phyloP scores from a whole-genome alignment of 2,888 invertebrate genomes.

The Drosophila aldrichi region DNA sequence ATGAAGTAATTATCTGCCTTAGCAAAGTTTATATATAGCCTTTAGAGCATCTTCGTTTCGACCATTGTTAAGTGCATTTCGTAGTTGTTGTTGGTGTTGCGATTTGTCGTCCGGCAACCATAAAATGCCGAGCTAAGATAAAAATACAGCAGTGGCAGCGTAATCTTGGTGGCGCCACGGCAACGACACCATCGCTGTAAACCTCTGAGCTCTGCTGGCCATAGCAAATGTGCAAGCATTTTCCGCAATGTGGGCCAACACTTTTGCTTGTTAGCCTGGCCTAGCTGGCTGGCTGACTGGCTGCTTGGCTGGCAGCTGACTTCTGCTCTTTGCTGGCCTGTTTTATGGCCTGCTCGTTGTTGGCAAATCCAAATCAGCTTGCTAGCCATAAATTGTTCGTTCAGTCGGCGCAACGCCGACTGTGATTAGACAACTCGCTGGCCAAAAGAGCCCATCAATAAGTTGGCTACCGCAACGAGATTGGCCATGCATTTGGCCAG shows the following conservation, averaged over 20 bases:
- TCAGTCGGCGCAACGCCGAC: slow-evolving; percentile 23
- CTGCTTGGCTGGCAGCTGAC: slow-evolving; percentile 35
- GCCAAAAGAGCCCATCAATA: slow-evolving; percentile 60
- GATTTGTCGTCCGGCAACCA: slow-evolving; percentile 50
- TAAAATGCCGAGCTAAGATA: slow-evolving; percentile 70
- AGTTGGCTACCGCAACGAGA: slow-evolving; percentile 41
- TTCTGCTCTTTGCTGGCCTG: slow-evolving; percentile 48
- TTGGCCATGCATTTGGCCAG: slow-evolving; percentile 44
- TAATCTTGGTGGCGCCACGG: slow-evolving; percentile 71
- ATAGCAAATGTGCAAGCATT: slow-evolving; percentile 49
- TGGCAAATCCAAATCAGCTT: slow-evolving; percentile 58
- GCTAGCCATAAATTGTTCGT: slow-evolving; percentile 64
- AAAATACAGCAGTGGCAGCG: slow-evolving; percentile 65
- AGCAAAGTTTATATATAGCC: no score
- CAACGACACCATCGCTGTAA: slow-evolving; percentile 52
- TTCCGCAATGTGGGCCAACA: slow-evolving; percentile 57
- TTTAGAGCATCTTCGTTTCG: slow-evolving; percentile 52
- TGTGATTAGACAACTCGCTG: slow-evolving; percentile 72
- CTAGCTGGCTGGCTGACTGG: neutral
- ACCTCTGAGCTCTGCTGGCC: slow-evolving; percentile 38
- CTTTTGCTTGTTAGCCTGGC: slow-evolving; percentile 70
- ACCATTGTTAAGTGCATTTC: neutral
- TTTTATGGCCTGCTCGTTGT: slow-evolving; percentile 46
- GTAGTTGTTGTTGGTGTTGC: slow-evolving; percentile 54
- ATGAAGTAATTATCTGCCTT: neutral